These are phyloP conservation scores for Planococcus citri DNA, from an alignment of 1,140 invertebrate species.

Conservation along the genomic window DNA sequence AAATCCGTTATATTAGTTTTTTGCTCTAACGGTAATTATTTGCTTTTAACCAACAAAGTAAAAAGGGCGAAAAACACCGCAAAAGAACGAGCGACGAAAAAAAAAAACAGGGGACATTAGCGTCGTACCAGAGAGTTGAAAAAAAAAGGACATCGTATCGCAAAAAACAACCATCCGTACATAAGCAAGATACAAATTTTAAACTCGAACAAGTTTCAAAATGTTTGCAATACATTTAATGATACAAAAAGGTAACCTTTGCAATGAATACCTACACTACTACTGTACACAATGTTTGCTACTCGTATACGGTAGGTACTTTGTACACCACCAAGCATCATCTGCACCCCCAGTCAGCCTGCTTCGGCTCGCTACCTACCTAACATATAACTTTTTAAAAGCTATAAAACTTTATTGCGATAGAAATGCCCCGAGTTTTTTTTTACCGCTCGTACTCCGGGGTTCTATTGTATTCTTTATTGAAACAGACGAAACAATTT, in stretches of 20 bases:
- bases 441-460: background rate
- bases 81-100: too few relatives aligned
- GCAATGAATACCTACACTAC: slow-evolving; percentile 6
- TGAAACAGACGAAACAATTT: background rate
- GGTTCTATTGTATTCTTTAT: background rate
- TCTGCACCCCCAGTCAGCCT: too few relatives aligned
- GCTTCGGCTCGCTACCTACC: background rate
- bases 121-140: too few relatives aligned
- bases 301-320: too few relatives aligned
- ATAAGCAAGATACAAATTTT: background rate
- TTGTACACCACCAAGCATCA: too few relatives aligned
- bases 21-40: too few relatives aligned
- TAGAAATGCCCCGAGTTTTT: background rate
- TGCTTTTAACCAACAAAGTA: too few relatives aligned
- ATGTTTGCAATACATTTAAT: slow-evolving; percentile 4
- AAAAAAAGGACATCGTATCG: too few relatives aligned
- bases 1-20: too few relatives aligned
- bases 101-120: too few relatives aligned
- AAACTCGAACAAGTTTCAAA: background rate
- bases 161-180: too few relatives aligned
- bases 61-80: too few relatives aligned
- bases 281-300: background rate
- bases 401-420: slow-evolving; percentile 7
- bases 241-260: background rate
- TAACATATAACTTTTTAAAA: background rate